phyloP scores from a whole-genome alignment of 2,797 vertebrate species.

The Vultur gryphus region DNA sequence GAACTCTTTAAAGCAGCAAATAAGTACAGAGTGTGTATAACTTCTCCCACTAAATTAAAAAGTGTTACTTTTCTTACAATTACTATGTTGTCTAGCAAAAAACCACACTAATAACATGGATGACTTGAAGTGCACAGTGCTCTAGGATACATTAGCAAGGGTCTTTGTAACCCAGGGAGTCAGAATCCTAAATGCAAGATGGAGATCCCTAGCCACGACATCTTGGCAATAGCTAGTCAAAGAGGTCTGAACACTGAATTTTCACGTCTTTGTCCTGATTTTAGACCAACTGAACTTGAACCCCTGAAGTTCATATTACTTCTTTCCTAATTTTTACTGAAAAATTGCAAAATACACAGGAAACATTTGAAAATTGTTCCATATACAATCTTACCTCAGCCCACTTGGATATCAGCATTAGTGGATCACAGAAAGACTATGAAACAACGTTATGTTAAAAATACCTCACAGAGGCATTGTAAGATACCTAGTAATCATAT shows the following conservation, averaged over 20 bases:
- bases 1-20: not conserved
- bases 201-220: not conserved
- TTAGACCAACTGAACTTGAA: not conserved
- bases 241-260: not conserved
- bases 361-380: not conserved
- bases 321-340: not conserved
- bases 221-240: not conserved
- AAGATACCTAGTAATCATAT: not conserved
- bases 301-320: not conserved
- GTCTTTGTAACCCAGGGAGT: not conserved
- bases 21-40: not conserved
- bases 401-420: not conserved
- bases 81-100: not conserved
- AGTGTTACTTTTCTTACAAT: not conserved
- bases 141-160: not conserved
- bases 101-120: not conserved
- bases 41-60: not conserved
- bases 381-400: not conserved
- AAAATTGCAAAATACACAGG: not conserved
- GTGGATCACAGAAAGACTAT: not conserved
- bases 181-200: not conserved
- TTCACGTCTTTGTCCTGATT: not conserved
- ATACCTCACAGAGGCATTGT: not conserved
- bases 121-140: not conserved
- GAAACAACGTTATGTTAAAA: not conserved